phyloP scores from a whole-genome alignment of 2,113 vertebrate genomes.

The Anarrhichthys ocellatus region DNA sequence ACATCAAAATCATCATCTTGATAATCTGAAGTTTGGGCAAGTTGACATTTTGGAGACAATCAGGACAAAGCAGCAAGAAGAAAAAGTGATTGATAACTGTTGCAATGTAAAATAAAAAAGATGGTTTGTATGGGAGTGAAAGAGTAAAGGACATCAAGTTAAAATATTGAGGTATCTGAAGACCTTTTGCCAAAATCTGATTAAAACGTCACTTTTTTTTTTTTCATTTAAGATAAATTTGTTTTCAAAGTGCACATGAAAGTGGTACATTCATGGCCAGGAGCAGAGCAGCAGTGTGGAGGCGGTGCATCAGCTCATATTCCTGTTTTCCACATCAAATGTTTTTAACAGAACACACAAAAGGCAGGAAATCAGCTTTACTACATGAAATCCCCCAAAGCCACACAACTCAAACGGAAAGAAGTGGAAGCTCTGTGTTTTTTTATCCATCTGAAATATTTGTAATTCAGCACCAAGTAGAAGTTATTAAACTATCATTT shows the following conservation, averaged over 20 bases:
- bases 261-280: slow-evolving; percentile 14
- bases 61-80: not conserved
- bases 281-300: slow-evolving; percentile 23
- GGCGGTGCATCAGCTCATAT: not conserved
- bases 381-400: slow-evolving; percentile 35
- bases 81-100: not conserved
- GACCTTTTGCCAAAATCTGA: not conserved
- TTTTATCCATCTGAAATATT: too few species aligned
- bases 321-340: slow-evolving; percentile 63
- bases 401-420: slow-evolving; percentile 16
- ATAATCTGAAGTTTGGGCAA: not conserved
- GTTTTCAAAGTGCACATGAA: not conserved
- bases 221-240: not conserved
- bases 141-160: not conserved
- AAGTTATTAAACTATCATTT: not conserved
- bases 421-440: not conserved
- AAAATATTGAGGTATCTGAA: not conserved
- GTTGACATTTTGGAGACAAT: not conserved
- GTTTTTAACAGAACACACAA: slow-evolving; percentile 37
- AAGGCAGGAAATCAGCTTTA: slow-evolving; percentile 62
- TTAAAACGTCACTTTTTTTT: not conserved
- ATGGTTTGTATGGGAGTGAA: not conserved
- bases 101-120: not conserved
- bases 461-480: not conserved
- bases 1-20: not conserved